These are phyloP conservation scores for Anhinga anhinga DNA, from an alignment of 2,113 vertebrate genomes.

Conservation along the genomic window DNA sequence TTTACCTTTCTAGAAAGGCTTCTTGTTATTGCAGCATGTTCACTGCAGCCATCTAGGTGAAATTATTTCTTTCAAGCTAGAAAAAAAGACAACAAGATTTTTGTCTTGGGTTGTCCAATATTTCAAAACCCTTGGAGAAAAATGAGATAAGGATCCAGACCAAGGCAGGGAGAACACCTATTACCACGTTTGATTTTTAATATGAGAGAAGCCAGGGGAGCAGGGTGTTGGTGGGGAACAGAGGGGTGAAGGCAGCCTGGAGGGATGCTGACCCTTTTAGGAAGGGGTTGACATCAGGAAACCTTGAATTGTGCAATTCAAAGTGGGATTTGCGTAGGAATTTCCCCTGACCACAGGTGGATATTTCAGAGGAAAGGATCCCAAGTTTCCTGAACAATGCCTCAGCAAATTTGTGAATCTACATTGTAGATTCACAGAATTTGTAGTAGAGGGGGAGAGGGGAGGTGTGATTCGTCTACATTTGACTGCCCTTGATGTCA, in stretches of 20 bases:
- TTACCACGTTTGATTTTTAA: not conserved
- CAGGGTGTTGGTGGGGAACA: not conserved
- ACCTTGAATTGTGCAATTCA: not conserved
- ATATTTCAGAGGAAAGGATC: not conserved
- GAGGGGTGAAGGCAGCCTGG: not conserved
- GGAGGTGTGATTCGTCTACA: not conserved
- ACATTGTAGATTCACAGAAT: no score
- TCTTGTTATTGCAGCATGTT: not conserved
- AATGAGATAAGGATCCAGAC: not conserved
- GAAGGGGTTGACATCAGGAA: not conserved
- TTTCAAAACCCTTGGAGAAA: not conserved
- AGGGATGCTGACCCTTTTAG: not conserved
- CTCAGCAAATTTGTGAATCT: not conserved
- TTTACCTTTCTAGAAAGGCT: slow-evolving; percentile 33
- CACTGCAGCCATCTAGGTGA: not conserved
- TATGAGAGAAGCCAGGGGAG: not conserved
- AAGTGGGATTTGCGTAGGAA: not conserved
- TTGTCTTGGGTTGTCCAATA: not conserved
- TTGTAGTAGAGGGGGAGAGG: not conserved
- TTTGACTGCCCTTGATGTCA: not conserved
- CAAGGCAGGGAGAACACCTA: not conserved
- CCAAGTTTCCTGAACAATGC: not conserved
- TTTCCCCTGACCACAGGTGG: not conserved
- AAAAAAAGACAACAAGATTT: not conserved
- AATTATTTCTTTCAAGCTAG: not conserved